Evolutionary conservation across 1,140 invertebrate genomes (phyloP).

Genomic region (Akabosia matsudoensis): DNA sequence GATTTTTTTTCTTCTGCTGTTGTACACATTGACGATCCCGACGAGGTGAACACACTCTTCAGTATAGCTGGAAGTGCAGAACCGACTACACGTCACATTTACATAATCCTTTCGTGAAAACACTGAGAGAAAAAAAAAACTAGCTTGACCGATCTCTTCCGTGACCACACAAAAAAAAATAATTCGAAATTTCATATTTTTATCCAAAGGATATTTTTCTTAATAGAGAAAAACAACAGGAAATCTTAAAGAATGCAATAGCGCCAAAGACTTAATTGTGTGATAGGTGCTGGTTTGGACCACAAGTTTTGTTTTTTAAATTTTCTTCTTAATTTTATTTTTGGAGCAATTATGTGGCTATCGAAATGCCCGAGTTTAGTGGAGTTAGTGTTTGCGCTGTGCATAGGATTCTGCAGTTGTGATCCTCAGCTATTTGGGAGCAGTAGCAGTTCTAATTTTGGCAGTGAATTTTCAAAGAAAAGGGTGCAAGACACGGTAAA

Average conservation of each 20-base stretch:
- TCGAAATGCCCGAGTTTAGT: neutral
- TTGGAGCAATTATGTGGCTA: neutral
- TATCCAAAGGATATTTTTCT: too few relatives aligned
- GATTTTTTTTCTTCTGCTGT: too few relatives aligned
- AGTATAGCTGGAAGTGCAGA: constrained; percentile 6
- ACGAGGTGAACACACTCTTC: constrained; percentile 18
- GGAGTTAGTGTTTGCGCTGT: neutral
- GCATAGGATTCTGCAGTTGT: constrained; percentile 6
- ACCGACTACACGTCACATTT: constrained; percentile 1
- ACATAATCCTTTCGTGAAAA: neutral
- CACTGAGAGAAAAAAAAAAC: neutral
- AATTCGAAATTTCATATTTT: too few relatives aligned
- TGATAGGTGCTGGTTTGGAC: neutral
- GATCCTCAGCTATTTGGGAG: constrained; percentile 41
- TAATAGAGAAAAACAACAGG: too few relatives aligned
- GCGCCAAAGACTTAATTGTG: too few relatives aligned
- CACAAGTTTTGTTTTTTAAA: neutral
- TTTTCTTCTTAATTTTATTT: neutral
- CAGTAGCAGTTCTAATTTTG: constrained; percentile 43
- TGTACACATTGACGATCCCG: too few relatives aligned
- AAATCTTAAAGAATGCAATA: too few relatives aligned
- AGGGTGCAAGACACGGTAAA: constrained; percentile 44
- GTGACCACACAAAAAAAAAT: too few relatives aligned
- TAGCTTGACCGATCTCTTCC: too few relatives aligned
- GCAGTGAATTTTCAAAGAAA: constrained; percentile 39